Conservation (phyloP, 2,113 vertebrate genomes). For the Protobothrops mucrosquamatus region DNA sequence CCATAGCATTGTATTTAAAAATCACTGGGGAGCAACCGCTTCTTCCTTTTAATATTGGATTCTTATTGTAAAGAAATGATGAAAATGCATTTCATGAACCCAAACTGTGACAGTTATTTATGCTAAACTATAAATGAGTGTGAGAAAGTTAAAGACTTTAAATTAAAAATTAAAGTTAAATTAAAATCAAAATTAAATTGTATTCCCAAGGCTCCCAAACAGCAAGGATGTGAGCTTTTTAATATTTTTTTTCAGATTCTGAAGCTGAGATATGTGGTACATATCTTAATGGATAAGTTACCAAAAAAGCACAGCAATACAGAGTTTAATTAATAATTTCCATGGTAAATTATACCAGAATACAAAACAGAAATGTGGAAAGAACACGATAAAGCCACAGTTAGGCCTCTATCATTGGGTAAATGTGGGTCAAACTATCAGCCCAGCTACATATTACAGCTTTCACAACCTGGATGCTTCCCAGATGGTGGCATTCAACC, state of each 20-base stretch:
- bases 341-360: background rate
- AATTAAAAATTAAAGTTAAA: background rate
- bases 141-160: background rate
- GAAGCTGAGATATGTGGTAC: background rate
- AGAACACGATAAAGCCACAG: background rate
- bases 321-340: background rate
- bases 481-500: background rate
- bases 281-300: background rate
- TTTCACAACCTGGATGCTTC: background rate
- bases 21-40: background rate
- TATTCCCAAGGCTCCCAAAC: background rate
- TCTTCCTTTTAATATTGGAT: background rate
- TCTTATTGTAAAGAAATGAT: background rate
- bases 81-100: background rate
- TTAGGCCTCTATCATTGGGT: background rate
- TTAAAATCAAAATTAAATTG: background rate
- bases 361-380: background rate
- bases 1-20: background rate
- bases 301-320: background rate
- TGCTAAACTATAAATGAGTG: background rate
- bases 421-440: background rate
- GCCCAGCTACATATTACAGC: background rate
- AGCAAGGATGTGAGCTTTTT: background rate
- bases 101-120: background rate
- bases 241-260: background rate